Evolutionary conservation across 2,797 vertebrate genomes (phyloP).

Genomic region (Pogonophryne albipinna): DNA sequence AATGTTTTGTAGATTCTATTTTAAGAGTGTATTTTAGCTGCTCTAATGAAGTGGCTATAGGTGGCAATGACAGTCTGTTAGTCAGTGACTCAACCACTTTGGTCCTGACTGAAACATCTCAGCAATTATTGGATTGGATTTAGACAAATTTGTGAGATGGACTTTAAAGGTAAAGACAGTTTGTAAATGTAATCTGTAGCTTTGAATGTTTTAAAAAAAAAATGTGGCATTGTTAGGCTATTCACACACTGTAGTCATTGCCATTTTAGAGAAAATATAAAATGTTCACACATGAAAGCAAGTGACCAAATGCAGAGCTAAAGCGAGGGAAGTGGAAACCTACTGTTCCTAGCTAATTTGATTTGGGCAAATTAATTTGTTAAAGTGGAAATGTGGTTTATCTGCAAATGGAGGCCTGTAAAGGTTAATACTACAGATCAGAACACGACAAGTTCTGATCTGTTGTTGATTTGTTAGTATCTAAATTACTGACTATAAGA

Average conservation of each 20-base stretch:
- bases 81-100: background rate
- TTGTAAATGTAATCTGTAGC: background rate
- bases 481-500: background rate
- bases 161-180: background rate
- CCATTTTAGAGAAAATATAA: background rate
- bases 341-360: background rate
- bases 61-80: too few species aligned
- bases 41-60: background rate
- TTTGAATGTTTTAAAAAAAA: background rate
- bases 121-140: background rate
- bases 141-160: background rate
- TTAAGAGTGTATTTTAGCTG: background rate
- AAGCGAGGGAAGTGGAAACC: too few species aligned
- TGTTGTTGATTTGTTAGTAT: background rate
- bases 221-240: background rate
- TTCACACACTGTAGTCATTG: background rate
- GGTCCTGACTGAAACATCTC: background rate
- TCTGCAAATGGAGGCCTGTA: background rate
- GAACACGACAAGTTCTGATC: background rate
- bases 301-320: background rate
- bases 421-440: background rate
- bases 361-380: background rate
- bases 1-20: background rate
- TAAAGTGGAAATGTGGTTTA: background rate
- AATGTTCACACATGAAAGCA: background rate